These are phyloP conservation scores for Adelphocoris suturalis DNA, from an alignment of 2,888 invertebrate species.

Conservation along the genomic window DNA sequence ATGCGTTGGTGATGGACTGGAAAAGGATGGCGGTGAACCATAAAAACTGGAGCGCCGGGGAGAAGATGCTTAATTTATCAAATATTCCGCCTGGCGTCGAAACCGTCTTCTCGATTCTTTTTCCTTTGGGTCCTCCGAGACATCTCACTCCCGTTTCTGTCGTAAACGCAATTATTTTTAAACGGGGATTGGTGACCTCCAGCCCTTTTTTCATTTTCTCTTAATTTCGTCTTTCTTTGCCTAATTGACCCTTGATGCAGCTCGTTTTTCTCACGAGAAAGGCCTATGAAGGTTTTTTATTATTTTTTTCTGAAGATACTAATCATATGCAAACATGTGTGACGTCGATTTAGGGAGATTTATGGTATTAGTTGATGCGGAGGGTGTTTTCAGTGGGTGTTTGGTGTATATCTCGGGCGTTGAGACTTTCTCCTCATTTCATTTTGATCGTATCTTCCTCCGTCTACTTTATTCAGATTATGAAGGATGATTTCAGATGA, in stretches of 20 bases:
- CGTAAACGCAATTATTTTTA: conserved; percentile 34
- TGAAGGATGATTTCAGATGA: neutral
- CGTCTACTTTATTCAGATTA: neutral
- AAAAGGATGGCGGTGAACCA: conserved; percentile 23
- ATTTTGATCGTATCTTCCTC: neutral
- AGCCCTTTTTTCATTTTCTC: neutral
- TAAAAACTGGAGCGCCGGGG: conserved; percentile 21
- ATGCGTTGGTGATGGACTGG: conserved; percentile 8
- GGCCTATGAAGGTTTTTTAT: neutral
- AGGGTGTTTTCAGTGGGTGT: conserved; percentile 8
- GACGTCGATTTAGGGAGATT: conserved; percentile 1
- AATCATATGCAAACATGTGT: conserved; percentile 34
- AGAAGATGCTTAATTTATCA: conserved; percentile 43
- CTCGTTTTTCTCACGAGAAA: conserved; percentile 36
- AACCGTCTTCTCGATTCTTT: conserved; percentile 24
- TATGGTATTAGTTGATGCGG: neutral
- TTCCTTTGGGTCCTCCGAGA: conserved; percentile 5
- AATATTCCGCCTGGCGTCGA: conserved; percentile 45
- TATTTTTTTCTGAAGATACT: neutral
- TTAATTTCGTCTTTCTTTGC: conserved; percentile 7
- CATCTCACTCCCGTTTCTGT: conserved; percentile 40
- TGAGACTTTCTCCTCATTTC: conserved; percentile 18
- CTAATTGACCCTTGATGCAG: conserved; percentile 26
- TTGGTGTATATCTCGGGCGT: neutral
- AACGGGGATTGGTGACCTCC: conserved; percentile 50